These are phyloP conservation scores for Teleogryllus oceanicus DNA, from an alignment of 2,888 invertebrate species.

Conservation along the genomic window DNA sequence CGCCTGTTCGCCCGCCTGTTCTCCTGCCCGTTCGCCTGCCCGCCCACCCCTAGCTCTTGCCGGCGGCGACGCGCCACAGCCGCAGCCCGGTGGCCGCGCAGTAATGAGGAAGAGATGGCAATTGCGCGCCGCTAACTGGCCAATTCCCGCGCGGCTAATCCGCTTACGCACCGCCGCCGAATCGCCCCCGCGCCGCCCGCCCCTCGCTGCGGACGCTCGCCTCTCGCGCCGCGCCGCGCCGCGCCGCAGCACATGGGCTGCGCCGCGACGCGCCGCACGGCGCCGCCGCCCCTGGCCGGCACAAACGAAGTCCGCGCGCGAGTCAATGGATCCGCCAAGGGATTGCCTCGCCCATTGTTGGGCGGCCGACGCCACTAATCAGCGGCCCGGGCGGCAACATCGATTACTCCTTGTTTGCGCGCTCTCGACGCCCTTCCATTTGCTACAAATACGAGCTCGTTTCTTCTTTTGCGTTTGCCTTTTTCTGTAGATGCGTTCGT, in stretches of 20 bases:
- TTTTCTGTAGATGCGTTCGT: too few species aligned
- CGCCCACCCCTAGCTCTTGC: not conserved
- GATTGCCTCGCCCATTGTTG: too few species aligned
- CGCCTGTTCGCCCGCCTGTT: too few species aligned
- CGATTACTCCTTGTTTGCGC: too few species aligned
- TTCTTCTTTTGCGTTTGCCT: too few species aligned
- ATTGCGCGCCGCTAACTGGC: slow-evolving; percentile 6
- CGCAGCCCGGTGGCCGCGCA: not conserved
- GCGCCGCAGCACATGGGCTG: not conserved
- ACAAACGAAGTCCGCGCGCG: too few species aligned
- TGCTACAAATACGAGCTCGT: too few species aligned
- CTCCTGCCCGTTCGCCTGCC: not conserved
- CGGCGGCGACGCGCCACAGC: too few species aligned
- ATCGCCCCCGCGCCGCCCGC: not conserved
- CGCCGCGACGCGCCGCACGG: not conserved
- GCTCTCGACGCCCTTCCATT: too few species aligned
- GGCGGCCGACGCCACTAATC: too few species aligned
- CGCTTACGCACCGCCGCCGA: not conserved
- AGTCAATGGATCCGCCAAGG: too few species aligned
- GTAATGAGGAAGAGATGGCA: slow-evolving; percentile 18
- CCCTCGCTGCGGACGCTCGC: not conserved
- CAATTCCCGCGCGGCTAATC: not conserved
- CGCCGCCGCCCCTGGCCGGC: not conserved
- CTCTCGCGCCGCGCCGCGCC: not conserved
- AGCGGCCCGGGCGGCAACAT: too few species aligned